Base-by-base conservation (phyloP, 2,113 vertebrate species). In the Chloropsis cyanopogon region DNA sequence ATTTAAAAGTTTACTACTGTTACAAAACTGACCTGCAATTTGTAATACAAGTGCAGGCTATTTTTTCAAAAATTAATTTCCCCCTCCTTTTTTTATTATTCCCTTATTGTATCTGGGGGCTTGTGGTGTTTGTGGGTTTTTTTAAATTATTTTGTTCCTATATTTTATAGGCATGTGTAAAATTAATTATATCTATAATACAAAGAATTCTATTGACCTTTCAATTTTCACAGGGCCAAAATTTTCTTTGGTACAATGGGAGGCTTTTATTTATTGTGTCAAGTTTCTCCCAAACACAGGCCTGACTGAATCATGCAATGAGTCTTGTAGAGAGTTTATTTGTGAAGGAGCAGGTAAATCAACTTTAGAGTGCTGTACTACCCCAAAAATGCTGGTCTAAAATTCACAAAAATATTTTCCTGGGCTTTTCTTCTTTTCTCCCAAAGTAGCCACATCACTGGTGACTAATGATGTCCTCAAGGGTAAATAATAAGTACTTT, bases 41-140 rank as follows among this genome's bases (percentile, higher is more conserved):
- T 4, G 0, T 12, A 82, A 50, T 16, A 35, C 12, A 87, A 92
- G 35, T 24, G 6, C 26, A 14, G 18, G 14, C 19, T 66, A 29
- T n/a, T 63, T 88, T 80, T 73, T 24, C 13, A 77, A 5, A 21
- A 4, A 44, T n/a, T 0, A 2, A 3, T 23, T 6, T 2, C 10
- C 3, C 2, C 0, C 7, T 20, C 9, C 28, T 19, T 20, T 47
- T 83, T 86, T 54, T 52, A 61, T 47, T 63, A 64, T 17, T 60
- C 14, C 11, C 4, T 10, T 18, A 18, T 20, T 37, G 2, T 23
- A 24, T 57, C 49, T 41, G 3, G 52, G 26, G 29, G 1, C 0
- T 54, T 63, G 4, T 68, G n/a, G 16, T 25, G 6, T 68, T 60
- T 35, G 37, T 9, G 11, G 8, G 1, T 0, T 0, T n/a, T 78